These are phyloP conservation scores for Lordiphosa clarofinis DNA, from an alignment of 1,140 invertebrate genomes.

Conservation along the genomic window DNA sequence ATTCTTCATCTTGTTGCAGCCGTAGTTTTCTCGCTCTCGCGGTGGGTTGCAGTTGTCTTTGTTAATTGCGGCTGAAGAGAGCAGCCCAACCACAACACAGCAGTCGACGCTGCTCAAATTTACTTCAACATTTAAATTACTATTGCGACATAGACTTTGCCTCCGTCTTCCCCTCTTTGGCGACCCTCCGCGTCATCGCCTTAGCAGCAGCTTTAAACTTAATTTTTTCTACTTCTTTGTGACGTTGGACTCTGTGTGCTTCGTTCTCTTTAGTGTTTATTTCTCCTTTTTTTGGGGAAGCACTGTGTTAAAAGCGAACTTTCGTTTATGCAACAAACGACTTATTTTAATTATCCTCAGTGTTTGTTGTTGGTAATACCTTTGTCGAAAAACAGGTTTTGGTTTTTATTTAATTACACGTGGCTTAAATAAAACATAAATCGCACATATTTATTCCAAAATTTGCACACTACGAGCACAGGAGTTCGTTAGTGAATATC, in stretches of 20 bases:
- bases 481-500: too few relatives aligned
- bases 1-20: slow-evolving; percentile 61
- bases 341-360: too few relatives aligned
- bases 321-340: slow-evolving; percentile 33
- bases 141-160: slow-evolving; percentile 52
- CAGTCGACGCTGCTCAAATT: slow-evolving; percentile 42
- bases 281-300: slow-evolving; percentile 17
- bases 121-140: slow-evolving; percentile 61
- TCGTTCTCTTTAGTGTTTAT: slow-evolving; percentile 9
- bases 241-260: background rate
- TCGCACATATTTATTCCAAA: too few relatives aligned
- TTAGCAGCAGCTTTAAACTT: slow-evolving; percentile 12
- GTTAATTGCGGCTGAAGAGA: slow-evolving; percentile 56
- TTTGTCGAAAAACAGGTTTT: too few relatives aligned
- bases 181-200: slow-evolving; percentile 2
- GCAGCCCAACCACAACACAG: too few relatives aligned
- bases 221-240: slow-evolving; percentile 26
- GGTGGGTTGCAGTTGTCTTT: slow-evolving; percentile 30
- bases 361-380: too few relatives aligned
- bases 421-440: too few relatives aligned
- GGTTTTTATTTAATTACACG: too few relatives aligned
- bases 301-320: slow-evolving; percentile 23
- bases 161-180: slow-evolving; percentile 20
- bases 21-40: slow-evolving; percentile 11
- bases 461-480: too few relatives aligned